Evolutionary conservation across 2,113 vertebrate species (phyloP).

Genomic region (Electrona antarctica): DNA sequence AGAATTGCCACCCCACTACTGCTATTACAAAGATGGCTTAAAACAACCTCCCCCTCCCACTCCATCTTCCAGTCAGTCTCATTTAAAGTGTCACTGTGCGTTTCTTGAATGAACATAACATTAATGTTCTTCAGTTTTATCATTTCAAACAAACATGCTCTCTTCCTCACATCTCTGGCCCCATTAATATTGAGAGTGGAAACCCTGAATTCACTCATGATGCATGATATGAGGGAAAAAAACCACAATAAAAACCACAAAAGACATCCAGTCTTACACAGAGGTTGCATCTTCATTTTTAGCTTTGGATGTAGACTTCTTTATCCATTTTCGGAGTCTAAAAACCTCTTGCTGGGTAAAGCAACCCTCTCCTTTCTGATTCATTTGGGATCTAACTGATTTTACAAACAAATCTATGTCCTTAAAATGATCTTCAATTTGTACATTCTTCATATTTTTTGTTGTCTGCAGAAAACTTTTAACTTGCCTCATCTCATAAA

Average conservation of each 20-base stretch:
- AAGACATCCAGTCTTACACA: neutral
- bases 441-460: no score
- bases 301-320: neutral
- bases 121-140: neutral
- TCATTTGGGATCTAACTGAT: neutral
- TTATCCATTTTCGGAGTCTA: neutral
- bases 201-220: slow-evolving; percentile 3
- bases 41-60: slow-evolving; percentile 6
- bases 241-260: neutral
- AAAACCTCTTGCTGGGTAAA: neutral
- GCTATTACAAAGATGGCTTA: no score
- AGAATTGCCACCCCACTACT: no score
- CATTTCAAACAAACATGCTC: neutral
- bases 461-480: neutral
- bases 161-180: slow-evolving; percentile 1
- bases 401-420: neutral
- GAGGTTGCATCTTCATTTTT: no score
- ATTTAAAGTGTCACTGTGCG: slow-evolving; percentile 5
- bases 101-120: slow-evolving; percentile 5
- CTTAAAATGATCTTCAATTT: neutral
- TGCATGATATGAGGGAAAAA: neutral
- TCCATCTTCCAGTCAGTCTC: neutral
- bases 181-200: neutral
- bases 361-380: neutral
- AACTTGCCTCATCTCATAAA: neutral